phyloP scores from a whole-genome alignment of 1,140 invertebrate genomes.

The Drosophila bocqueti region DNA sequence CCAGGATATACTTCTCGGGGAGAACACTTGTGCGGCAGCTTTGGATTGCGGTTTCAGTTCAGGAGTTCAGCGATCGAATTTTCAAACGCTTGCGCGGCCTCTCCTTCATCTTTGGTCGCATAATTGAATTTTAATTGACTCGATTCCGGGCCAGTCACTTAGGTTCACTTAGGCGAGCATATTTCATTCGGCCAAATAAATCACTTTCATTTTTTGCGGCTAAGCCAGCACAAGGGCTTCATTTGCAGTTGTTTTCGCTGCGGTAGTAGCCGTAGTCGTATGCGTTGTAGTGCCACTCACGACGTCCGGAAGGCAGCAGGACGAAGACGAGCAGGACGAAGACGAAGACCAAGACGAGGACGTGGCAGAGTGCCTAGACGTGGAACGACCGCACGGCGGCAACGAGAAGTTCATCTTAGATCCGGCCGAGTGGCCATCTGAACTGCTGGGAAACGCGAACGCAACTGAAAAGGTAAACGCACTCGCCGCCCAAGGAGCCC shows the following conservation, averaged over 20 bases:
- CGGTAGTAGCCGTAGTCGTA: constrained; percentile 7
- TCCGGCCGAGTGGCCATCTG: constrained; percentile 71
- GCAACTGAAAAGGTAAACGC: constrained; percentile 84
- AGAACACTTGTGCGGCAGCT: constrained; percentile 34
- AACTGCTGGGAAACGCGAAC: constrained; percentile 80
- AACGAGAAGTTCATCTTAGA: constrained; percentile 32
- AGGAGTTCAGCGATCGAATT: constrained; percentile 60
- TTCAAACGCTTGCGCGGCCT: constrained; percentile 79
- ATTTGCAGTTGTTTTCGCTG: constrained; percentile 59
- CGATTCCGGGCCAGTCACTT: constrained; percentile 36
- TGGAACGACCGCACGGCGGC: constrained; percentile 42
- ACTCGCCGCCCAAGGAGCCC: constrained; percentile 64
- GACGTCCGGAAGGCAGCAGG: constrained; percentile 33
- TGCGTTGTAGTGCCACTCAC: constrained; percentile 41
- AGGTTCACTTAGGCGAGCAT: constrained; percentile 59
- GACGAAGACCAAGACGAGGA: constrained; percentile 40
- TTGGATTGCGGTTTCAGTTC: constrained; percentile 37
- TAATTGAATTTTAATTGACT: constrained; percentile 82
- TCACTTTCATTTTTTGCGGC: constrained; percentile 76
- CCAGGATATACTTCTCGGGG: constrained; percentile 26
- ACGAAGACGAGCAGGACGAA: constrained; percentile 43
- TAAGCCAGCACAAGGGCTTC: constrained; percentile 70
- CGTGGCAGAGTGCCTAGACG: constrained; percentile 24
- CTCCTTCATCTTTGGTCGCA: constrained; percentile 73
- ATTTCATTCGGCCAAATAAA: constrained; percentile 77